These are phyloP conservation scores for Dryobates pubescens DNA, from an alignment of 2,797 vertebrate species.

Conservation along the genomic window DNA sequence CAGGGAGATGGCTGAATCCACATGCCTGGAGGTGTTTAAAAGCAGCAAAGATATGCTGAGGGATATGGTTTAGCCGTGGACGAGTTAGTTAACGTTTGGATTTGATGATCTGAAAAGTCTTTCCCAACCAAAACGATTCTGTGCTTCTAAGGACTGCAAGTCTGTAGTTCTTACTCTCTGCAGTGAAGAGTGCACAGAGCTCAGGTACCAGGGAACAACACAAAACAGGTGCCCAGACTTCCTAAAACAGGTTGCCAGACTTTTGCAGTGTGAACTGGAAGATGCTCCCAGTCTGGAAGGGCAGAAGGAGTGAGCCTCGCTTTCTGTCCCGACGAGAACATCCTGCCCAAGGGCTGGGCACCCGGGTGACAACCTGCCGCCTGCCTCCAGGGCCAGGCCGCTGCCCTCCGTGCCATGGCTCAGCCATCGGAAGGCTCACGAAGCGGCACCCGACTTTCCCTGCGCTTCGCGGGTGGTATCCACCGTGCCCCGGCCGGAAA, in stretches of 20 bases:
- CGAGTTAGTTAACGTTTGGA: no score
- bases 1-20: no score
- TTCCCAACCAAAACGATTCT: no score
- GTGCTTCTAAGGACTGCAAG: no score
- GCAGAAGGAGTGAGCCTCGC: neutral
- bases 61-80: no score
- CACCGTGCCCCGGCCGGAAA: neutral
- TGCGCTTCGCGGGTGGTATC: rapidly evolving
- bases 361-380: neutral
- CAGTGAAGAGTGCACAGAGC: no score
- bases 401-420: neutral
- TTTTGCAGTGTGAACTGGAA: neutral
- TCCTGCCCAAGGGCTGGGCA: neutral
- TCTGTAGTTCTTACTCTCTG: no score
- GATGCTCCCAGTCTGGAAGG: neutral
- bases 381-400: neutral
- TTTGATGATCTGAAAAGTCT: no score
- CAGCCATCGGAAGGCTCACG: neutral
- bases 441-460: neutral
- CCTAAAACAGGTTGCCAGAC: no score
- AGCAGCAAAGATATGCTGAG: no score
- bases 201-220: neutral
- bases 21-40: no score
- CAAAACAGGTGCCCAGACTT: no score
- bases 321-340: neutral